Base-by-base conservation (phyloP, 1,140 invertebrate species). In the Sinella curviseta region DNA sequence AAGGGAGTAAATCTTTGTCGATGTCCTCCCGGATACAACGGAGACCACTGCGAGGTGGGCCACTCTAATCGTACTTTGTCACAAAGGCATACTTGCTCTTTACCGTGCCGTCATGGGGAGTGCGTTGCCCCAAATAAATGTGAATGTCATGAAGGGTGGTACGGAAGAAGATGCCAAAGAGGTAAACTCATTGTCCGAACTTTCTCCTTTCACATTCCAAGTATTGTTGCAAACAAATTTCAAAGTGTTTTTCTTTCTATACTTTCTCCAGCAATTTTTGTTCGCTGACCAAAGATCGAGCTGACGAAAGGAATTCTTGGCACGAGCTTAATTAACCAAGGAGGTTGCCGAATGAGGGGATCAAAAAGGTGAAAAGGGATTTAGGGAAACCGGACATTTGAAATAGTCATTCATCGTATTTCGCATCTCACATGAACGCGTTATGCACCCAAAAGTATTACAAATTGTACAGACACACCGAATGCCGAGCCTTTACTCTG, bases 1-100 rank as follows among this genome's bases (percentile, higher is more conserved):
- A 92, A 92, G 85, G 94, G 93, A 3, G 92, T 93, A 65, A 96
- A 96, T 87, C 90, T 24, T 8, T 75, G 74, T 76, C 70, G 76
- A 81, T 95, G 94, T 87, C 92, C 91, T 1, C 87, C 88, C 33
- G 94, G 93, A 26, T 92, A 93, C 80, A 90, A 90, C 77, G 94
- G 94, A 20, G 90, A 95, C 87, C 94, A 95, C 87, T 95, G 94
- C 86, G 94, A 96, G 88, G 92, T 95, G 82, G 93, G 80, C 20
- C 77, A 76, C 8, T 57, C 79, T 17, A 83, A 80, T 54, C 75
- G 81, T 35, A 82, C 89, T 57, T 88, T 90, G 36, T 86, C 90
- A 4, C 90, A 91, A 81, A 88, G 91, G 80, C 92, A 91, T 20
- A 89, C 90, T 28, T 94, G 93, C 85, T 90, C 89, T 81, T 88